These are phyloP conservation scores for Sanderia malayensis DNA, from an alignment of 30 jellyfish, hydroid and myxozoan species.

Conservation along the genomic window DNA sequence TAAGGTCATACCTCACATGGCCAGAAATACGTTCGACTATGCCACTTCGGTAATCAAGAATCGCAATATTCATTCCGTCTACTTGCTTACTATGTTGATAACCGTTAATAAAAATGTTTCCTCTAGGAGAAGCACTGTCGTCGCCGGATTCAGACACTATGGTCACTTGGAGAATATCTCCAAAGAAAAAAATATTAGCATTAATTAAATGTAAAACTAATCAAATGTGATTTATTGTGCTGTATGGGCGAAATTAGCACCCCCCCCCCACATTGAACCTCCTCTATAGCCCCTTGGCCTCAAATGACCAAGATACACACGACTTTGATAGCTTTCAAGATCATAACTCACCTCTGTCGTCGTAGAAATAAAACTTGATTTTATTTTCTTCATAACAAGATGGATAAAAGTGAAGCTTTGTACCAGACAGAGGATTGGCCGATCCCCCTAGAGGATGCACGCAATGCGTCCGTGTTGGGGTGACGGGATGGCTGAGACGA, in stretches of 20 bases:
- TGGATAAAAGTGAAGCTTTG: background rate
- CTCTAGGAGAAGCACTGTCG: background rate
- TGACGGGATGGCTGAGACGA: too few relatives aligned
- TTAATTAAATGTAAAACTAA: too few relatives aligned
- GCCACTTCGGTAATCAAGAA: conserved; percentile 5
- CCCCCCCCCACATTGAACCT: too few relatives aligned
- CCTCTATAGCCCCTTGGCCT: too few relatives aligned
- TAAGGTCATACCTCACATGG: background rate
- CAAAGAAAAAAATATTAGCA: background rate
- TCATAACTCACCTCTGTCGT: conserved; percentile 8
- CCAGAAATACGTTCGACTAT: background rate
- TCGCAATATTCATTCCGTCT: background rate
- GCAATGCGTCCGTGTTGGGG: background rate
- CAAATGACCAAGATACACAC: too few relatives aligned
- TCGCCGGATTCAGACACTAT: conserved; percentile 10
- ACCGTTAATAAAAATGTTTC: background rate
- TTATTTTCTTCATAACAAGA: background rate
- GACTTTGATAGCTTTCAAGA: too few relatives aligned
- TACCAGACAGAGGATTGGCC: background rate
- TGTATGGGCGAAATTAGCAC: too few relatives aligned
- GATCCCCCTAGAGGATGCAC: background rate
- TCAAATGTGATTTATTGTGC: too few relatives aligned
- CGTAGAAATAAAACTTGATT: background rate
- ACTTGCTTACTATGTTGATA: background rate
- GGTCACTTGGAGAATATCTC: background rate